Percentiles rank a stretch among this genome's conserved stretches.
Conservation (phyloP, 1,140 invertebrate genomes). For the Drosophila kohkoa region DNA sequence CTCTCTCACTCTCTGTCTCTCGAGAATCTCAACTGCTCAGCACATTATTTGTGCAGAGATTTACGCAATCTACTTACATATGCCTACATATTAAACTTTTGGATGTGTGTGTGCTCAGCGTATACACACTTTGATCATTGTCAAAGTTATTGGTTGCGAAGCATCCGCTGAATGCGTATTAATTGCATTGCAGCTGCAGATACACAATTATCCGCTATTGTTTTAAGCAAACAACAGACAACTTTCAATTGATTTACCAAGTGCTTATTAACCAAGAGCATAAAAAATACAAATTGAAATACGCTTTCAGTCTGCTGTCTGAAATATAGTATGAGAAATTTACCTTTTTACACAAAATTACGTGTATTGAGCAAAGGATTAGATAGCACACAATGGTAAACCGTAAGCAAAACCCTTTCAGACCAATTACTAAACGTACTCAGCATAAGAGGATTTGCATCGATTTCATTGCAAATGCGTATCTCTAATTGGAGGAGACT, state of each 20-base stretch:
- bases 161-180: slow-evolving; percentile 37
- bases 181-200: slow-evolving; percentile 33
- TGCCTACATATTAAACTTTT: neutral
- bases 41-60: slow-evolving; percentile 43
- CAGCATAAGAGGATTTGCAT: neutral
- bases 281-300: slow-evolving; percentile 15
- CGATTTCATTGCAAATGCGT: neutral
- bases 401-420: neutral
- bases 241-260: slow-evolving; percentile 12
- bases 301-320: neutral
- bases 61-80: slow-evolving; percentile 32
- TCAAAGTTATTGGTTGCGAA: slow-evolving; percentile 29
- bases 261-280: slow-evolving; percentile 8
- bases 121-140: slow-evolving; percentile 48
- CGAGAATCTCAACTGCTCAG: slow-evolving; percentile 34
- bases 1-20: neutral
- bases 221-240: slow-evolving; percentile 17
- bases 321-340: no score
- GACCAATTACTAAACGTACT: neutral
- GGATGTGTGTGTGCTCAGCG: neutral
- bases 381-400: neutral
- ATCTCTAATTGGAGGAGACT: no score
- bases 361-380: neutral
- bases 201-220: slow-evolving; percentile 28
- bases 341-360: no score